Evolutionary conservation across 2,113 vertebrate genomes (phyloP), one percentile per base, ranked within the genome.

Genomic region (Macquaria australasica): DNA sequence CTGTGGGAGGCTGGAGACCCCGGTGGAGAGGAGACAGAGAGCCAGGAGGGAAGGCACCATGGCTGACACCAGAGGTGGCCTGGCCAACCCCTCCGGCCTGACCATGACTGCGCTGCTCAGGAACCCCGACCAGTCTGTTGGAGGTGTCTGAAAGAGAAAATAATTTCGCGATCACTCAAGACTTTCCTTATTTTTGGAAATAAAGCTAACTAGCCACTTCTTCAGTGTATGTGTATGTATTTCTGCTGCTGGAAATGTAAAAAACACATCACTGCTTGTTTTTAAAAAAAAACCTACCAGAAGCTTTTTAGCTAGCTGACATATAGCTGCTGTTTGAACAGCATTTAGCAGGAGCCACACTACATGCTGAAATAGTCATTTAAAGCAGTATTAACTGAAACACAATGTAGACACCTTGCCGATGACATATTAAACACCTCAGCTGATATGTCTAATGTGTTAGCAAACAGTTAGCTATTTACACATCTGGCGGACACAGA

Each of bases 81-180:
- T 60, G 81, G 88, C 72, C 56, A 37, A 77, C 90, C 77, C 88
- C 89, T 78, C 86, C 23, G 88, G 92, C 69, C 88, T 80, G 77
- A 87, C 79, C 95, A 95, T 96, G 53, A 68, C 92, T 56, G 80
- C 83, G 56, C 55, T 64, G 69, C 87, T 86, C 83, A 83, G 88
- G 82, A 85, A 67, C 28, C 60, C 43, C 39, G 34, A 72, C 81
- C 73, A 28, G 73, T 81, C 93, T 92, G 85, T 15, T 18, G 79
- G 85, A 89, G 76, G 21, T 7, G 53, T n/a, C 43, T 53, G 39
- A 66, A 63, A 83, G 23, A 84, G 37, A 81, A 60, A 11, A 31
- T 31, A 31, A 31, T 31, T 31, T 31, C 2, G 28, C 28, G 1
- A 31, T 31, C 28, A 31, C 28, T 31, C 1, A 31, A 31, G 28